phyloP scores from a whole-genome alignment of 30 jellyfish, hydroid and myxozoan genomes.

The Aurelia sp. region DNA sequence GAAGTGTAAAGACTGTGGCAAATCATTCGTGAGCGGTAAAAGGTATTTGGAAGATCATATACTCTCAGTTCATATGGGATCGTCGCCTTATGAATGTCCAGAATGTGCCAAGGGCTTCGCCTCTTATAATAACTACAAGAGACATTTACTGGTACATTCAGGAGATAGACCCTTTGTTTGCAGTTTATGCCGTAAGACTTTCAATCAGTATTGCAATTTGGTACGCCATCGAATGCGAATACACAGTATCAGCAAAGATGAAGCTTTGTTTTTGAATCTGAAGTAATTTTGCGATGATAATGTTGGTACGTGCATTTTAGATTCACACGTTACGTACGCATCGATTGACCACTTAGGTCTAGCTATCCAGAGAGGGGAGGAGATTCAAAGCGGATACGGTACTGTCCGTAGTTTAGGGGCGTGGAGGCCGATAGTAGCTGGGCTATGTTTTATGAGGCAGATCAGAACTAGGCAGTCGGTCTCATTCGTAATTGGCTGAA shows the following conservation, averaged over 20 bases:
- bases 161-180: slow-evolving; percentile 70
- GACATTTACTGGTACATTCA: slow-evolving; percentile 60
- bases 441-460: too few species aligned
- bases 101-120: slow-evolving; percentile 73
- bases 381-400: too few species aligned
- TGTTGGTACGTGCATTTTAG: slow-evolving; percentile 26
- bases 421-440: too few species aligned
- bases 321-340: slow-evolving; percentile 31
- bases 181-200: slow-evolving; percentile 38
- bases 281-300: neutral
- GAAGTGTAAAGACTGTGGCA: slow-evolving; percentile 77
- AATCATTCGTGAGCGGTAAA: slow-evolving; percentile 71
- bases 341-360: too few species aligned
- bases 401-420: too few species aligned
- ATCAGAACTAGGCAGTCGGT: too few species aligned
- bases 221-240: slow-evolving; percentile 62
- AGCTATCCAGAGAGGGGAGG: too few species aligned
- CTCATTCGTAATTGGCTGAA: too few species aligned
- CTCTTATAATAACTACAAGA: slow-evolving; percentile 63
- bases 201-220: slow-evolving; percentile 63
- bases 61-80: slow-evolving; percentile 69
- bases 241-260: slow-evolving; percentile 42
- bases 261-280: slow-evolving; percentile 36
- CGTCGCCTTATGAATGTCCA: slow-evolving; percentile 70
- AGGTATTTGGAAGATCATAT: slow-evolving; percentile 70